Evolutionary conservation across 2,113 vertebrate genomes (phyloP), one percentile per base, ranked within the genome.

Genomic region (Silurus glanis): DNA sequence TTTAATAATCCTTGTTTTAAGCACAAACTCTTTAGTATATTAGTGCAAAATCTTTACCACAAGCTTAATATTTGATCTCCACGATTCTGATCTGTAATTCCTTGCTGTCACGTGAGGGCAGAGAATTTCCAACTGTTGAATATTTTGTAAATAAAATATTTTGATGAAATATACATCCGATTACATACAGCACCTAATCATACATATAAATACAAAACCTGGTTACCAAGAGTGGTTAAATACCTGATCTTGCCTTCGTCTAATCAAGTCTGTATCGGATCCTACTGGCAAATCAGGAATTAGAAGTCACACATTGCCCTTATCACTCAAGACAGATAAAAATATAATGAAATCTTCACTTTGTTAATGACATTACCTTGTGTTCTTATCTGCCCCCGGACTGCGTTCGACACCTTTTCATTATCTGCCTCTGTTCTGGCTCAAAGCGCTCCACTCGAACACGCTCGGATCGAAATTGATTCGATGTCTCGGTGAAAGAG

Each of bases 381-480:
- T 81, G 58, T 47, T 81, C 79, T 62, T 81, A 49, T 82, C 61
- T 51, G 10, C 5, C 23, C 19, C 80, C 8, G 8, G 12, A 64
- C 45, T 51, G 47, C 67, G 78, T 82, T 82, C 56, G 51, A 53
- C 64, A 80, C 83, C 80, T 90, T 87, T 90, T 92, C 88, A 91
- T 93, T 92, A 90, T 88, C 83, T 82, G 28, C 85, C 78, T 56
- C 84, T 64, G 45, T 82, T 55, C 49, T 21, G 13, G 81, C 62
- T 84, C 82, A 59, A 78, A 58, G 47, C 74, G 61, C 47, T 45
- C 9, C 69, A n/a, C 59, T 62, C 69, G 23, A 58, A 23, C 84
- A 55, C 49, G 16, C 55, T 66, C 19, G 7, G 28, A 83, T 74
- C 72, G 53, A 80, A 81, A 47, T 56, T 47, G 71, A 89, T 85